phyloP scores from a whole-genome alignment of 2,797 vertebrate species.

The Emys orbicularis region DNA sequence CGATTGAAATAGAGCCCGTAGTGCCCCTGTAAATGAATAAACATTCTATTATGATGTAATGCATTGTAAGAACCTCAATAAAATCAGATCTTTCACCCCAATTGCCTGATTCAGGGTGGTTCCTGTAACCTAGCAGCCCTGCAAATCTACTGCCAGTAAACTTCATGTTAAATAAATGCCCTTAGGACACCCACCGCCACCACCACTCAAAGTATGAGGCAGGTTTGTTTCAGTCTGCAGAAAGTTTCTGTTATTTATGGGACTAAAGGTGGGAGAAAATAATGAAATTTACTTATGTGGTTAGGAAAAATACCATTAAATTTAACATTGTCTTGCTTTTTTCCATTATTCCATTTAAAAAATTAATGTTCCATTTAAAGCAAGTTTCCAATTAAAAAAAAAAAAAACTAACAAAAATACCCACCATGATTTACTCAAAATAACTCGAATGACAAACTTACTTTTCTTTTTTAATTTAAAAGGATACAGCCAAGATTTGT shows the following conservation, averaged over 20 bases:
- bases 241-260: neutral
- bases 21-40: conserved; percentile 31
- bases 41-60: conserved; percentile 14
- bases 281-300: conserved; percentile 9
- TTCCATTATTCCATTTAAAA: conserved; percentile 42
- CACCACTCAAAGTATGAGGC: neutral
- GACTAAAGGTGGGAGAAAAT: conserved; percentile 36
- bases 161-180: conserved; percentile 3
- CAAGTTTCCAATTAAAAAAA: conserved; percentile 24
- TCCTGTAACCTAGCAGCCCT: conserved; percentile 42
- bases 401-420: neutral
- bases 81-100: conserved; percentile 31
- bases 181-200: neutral
- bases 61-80: conserved; percentile 19
- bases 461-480: conserved; percentile 6
- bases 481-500: neutral
- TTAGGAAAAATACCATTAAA: conserved; percentile 19
- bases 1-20: conserved; percentile 30
- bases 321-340: conserved; percentile 26
- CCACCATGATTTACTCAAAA: conserved; percentile 12
- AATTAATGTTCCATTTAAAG: conserved; percentile 54
- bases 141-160: conserved; percentile 53
- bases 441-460: neutral
- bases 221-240: conserved; percentile 15
- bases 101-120: conserved; percentile 22